Conservation (phyloP, 2,797 vertebrate species). For the Girardinus metallicus region DNA sequence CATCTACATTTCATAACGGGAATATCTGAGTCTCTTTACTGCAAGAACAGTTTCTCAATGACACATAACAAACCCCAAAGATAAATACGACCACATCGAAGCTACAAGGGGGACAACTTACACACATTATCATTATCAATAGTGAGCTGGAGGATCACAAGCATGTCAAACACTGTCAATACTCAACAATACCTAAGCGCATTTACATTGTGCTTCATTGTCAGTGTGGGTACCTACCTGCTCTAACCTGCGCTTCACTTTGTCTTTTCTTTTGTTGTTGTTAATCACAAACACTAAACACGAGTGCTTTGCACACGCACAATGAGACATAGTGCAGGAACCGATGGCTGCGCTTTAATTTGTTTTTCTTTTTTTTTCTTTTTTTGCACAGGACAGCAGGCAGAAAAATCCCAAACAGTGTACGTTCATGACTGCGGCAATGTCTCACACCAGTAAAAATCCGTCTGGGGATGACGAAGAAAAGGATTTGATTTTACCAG, state of each 20-base stretch:
- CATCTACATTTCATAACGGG: slow-evolving; percentile 45
- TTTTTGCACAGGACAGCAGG: slow-evolving; percentile 40
- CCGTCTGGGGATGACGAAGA: neutral
- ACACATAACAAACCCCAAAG: slow-evolving; percentile 47
- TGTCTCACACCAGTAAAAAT: slow-evolving; percentile 24
- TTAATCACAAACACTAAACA: slow-evolving; percentile 25
- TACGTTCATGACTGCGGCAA: slow-evolving; percentile 45
- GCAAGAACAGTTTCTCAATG: slow-evolving; percentile 37
- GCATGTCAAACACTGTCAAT: slow-evolving; percentile 46
- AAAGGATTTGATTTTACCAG: slow-evolving; percentile 15
- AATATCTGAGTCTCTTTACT: slow-evolving; percentile 39
- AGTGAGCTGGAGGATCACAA: slow-evolving; percentile 46
- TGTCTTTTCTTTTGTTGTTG: neutral
- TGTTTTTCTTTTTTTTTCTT: too few species aligned
- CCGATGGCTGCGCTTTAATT: slow-evolving; percentile 4
- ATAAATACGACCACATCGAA: slow-evolving; percentile 47
- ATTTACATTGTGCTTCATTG: slow-evolving; percentile 67
- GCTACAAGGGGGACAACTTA: slow-evolving; percentile 42
- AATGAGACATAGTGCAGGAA: slow-evolving; percentile 37
- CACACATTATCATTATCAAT: slow-evolving; percentile 38
- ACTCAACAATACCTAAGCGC: slow-evolving; percentile 52
- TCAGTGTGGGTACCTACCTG: slow-evolving; percentile 39
- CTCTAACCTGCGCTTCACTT: slow-evolving; percentile 44
- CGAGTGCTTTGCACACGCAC: slow-evolving; percentile 38
- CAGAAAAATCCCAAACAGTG: slow-evolving; percentile 16